Conservation (phyloP, 1,140 invertebrate genomes). For the Magallana ariakensis region DNA sequence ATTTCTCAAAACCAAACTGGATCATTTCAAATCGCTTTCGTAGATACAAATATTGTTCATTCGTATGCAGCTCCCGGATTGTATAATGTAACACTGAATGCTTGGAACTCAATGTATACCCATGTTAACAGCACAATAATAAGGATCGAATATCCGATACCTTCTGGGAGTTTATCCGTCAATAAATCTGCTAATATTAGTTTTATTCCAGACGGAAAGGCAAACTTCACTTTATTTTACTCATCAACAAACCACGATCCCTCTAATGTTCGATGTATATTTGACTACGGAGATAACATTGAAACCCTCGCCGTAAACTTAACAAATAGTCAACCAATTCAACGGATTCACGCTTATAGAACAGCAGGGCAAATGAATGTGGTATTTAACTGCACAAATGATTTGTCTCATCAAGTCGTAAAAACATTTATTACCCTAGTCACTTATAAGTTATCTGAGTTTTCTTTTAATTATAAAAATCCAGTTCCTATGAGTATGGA, state of each 20-base stretch:
- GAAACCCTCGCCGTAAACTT: not conserved
- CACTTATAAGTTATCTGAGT: not conserved
- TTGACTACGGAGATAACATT: not conserved
- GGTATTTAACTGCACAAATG: not conserved
- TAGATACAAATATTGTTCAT: not conserved
- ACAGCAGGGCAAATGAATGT: not conserved
- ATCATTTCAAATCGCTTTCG: not conserved
- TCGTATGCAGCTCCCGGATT: not conserved
- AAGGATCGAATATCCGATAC: constrained; percentile 1
- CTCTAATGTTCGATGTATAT: not conserved
- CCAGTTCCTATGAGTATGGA: not conserved
- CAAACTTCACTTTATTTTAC: not conserved
- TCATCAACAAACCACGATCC: not conserved
- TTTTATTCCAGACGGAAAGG: not conserved
- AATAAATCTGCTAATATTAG: not conserved
- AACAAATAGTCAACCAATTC: not conserved
- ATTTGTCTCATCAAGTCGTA: not conserved
- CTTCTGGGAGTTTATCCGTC: not conserved
- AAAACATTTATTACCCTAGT: not conserved
- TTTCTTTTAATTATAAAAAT: not conserved
- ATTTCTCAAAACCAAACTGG: not conserved
- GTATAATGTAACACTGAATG: not conserved
- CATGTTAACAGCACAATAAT: not conserved
- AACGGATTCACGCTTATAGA: not conserved
- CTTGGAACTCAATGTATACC: constrained; percentile 9